Evolutionary conservation across 2,888 invertebrate species (phyloP), one percentile per base, ranked within the genome.

Genomic region (Ametastegia equiseti): DNA sequence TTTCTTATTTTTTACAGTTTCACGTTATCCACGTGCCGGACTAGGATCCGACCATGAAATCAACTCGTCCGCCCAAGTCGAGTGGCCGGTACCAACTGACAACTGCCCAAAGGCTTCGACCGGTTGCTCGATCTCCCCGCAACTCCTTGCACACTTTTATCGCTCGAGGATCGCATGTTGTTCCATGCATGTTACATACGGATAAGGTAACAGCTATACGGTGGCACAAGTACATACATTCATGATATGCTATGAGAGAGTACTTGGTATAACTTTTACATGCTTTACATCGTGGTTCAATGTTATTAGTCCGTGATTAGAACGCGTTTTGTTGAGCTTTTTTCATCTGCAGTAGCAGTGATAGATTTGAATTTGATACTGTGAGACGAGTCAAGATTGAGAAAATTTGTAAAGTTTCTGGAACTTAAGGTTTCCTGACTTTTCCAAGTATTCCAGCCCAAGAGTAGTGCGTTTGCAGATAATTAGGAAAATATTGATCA

Each of bases 11-110:
- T 57, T 60, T 15, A 6, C 11, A 6, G n/a, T 36, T 65, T 71
- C 45, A 47, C 30, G 27, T 19, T 9, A 19, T 36, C 23, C 75
- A 54, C 50, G 50, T 36, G 75, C 4, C 4, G 15, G 30, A 19
- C 13, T n/a, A n/a, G n/a, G 54, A 30, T 27, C 1, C 27, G 13
- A 39, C n/a, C 50, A 36, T 45, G 75, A 27, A 54, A 54, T n/a
- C 33, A 75, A 75, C 19, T 75, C 75, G 75, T 54, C 75, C 75
- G 75, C 54, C 75, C 75, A n/a, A 75, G 75, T 75, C 75, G 54
- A 75, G 75, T 75, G 75, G 54, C 75, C 75, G 75, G 75, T 54
- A 36, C 75, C 39, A 54, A 75, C 75, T 75, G 75, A 75, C 54
- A 75, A 75, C 75, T 54, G 33, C 75, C 75, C 19, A 75, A 75